These are phyloP conservation scores for Cantharis rustica DNA, from an alignment of 2,888 invertebrate genomes.

Conservation along the genomic window DNA sequence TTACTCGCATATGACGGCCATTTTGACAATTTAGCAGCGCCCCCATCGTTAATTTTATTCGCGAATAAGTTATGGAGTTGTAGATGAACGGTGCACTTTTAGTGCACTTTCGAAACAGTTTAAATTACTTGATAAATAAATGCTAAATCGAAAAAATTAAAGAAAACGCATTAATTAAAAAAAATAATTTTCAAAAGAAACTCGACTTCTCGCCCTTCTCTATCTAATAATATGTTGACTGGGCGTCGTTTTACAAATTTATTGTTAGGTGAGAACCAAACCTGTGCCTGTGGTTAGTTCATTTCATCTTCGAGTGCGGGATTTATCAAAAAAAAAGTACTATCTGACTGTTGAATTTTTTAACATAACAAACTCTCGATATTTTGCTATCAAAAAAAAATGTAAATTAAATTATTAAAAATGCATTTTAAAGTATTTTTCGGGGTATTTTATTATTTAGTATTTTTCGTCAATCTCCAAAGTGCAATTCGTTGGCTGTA, in stretches of 20 bases:
- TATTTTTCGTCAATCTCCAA: constrained; percentile 33
- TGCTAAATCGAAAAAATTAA: no score
- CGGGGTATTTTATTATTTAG: constrained; percentile 16
- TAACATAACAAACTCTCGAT: not conserved
- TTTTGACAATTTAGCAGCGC: no score
- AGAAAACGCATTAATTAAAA: no score
- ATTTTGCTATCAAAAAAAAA: not conserved
- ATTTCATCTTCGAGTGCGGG: not conserved
- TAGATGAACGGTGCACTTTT: no score
- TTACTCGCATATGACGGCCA: no score
- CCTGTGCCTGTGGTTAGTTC: not conserved
- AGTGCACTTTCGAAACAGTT: no score
- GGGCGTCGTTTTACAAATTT: not conserved
- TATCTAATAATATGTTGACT: not conserved
- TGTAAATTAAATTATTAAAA: not conserved
- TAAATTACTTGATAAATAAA: no score
- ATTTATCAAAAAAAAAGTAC: not conserved
- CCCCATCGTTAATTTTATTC: no score
- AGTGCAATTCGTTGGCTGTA: constrained; percentile 46
- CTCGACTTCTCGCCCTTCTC: not conserved
- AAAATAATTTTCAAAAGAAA: not conserved
- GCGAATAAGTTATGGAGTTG: no score
- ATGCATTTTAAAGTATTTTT: constrained; percentile 26
- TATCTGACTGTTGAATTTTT: not conserved
- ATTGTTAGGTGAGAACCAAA: not conserved